Evolutionary conservation across 2,888 invertebrate genomes (phyloP), one percentile per base, ranked within the genome.

Genomic region (Coleophora flavipennella): DNA sequence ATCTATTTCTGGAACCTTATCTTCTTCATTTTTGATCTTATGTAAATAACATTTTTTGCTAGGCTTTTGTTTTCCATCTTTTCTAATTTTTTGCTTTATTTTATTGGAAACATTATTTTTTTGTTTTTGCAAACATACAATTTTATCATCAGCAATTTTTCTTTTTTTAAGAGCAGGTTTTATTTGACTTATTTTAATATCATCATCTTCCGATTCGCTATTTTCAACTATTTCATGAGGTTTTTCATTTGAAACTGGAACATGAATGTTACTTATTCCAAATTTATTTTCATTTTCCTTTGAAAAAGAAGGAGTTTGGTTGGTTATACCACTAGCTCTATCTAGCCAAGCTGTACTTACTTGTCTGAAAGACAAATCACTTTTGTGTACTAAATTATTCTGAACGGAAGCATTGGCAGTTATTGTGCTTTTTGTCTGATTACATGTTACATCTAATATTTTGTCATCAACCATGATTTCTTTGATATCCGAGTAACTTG

Each of bases 161-260:
- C 85, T 76, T 49, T 86, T 85, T 53, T 89, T 90, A 1, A 86
- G 76, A 29, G 87, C 85, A 36, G 89, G 89, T 49, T 88, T 83
- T 31, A 87, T 59, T 52, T 86, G 81, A 36, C 55, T 53, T 39
- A 68, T 51, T 29, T 51, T 50, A 41, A 53, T 74, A 46, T 86
- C 85, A 44, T 87, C 86, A 35, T 74, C 84, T 56, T 91, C 91
- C 31, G 89, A 88, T 50, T 90, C 92, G 71, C 91, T 92, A 50
- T 90, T 90, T 64, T 93, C 93, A 53, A 93, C 91, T 58, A 88
- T 89, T 53, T 91, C 90, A 48, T 77, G 49, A 35, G 43, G 40
- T 57, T 68, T 72, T 31, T 70, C 63, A 31, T 8, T 45, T 63
- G 35, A 35, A 50, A 51, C 57, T 50, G 53, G 40, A 29, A 74